Evolutionary conservation across 1,140 invertebrate species (phyloP).

Genomic region (Oncopodura yosiiana): DNA sequence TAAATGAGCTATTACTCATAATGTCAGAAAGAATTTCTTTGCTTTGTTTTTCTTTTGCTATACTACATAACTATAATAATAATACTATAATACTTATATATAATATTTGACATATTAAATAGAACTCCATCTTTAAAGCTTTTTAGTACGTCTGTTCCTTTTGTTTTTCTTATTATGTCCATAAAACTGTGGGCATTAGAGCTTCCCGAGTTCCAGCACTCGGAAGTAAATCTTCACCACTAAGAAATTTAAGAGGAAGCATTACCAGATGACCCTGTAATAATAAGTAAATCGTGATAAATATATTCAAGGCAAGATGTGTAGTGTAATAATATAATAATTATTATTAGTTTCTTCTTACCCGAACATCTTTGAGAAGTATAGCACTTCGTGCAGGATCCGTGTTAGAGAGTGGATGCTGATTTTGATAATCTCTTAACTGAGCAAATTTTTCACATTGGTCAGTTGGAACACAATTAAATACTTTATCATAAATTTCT

Average conservation of each 20-base stretch:
- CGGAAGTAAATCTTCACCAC: slow-evolving; percentile 68
- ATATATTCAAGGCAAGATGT: not conserved
- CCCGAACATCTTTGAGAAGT: slow-evolving; percentile 59
- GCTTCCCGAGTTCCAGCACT: slow-evolving; percentile 67
- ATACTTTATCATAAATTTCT: slow-evolving; percentile 76
- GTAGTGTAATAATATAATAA: not conserved
- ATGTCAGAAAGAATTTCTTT: no score
- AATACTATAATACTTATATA: no score
- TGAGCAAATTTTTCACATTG: slow-evolving; percentile 60
- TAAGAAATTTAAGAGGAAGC: slow-evolving; percentile 74
- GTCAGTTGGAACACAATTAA: slow-evolving; percentile 74
- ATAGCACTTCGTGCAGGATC: slow-evolving; percentile 59
- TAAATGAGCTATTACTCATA: no score
- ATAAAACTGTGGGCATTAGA: slow-evolving; percentile 65
- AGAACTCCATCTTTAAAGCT: not conserved
- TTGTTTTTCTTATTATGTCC: slow-evolving; percentile 52
- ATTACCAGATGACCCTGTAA: slow-evolving; percentile 72
- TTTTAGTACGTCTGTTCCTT: not conserved
- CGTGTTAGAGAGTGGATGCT: slow-evolving; percentile 51
- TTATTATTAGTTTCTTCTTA: slow-evolving; percentile 35
- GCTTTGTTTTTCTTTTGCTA: no score
- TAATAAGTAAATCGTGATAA: not conserved
- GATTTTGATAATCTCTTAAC: slow-evolving; percentile 60
- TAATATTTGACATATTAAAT: not conserved
- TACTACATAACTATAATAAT: no score